A percentile compares a stretch with the other conserved stretches of the same genome.
phyloP scores from a whole-genome alignment of 2,113 vertebrate species.

The Acanthisitta chloris region DNA sequence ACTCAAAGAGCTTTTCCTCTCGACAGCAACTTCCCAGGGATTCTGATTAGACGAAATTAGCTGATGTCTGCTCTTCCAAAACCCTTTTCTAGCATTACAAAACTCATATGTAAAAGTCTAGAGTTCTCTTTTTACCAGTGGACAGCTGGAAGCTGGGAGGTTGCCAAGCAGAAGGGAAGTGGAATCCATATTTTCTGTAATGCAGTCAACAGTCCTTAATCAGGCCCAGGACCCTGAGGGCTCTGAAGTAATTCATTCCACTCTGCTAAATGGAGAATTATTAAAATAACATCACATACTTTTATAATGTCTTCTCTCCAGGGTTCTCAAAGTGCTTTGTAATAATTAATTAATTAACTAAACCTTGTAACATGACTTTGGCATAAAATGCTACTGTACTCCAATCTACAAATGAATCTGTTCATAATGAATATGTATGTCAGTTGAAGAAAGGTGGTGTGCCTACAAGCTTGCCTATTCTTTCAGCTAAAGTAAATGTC shows the following conservation, averaged over 20 bases:
- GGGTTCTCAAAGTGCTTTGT: constrained; percentile 46
- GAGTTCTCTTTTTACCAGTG: not conserved
- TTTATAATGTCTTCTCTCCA: constrained; percentile 15
- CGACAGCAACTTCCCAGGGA: not conserved
- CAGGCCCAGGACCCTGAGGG: not conserved
- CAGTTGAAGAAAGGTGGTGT: not conserved
- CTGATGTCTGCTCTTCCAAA: not conserved
- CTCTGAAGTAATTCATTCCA: constrained; percentile 2
- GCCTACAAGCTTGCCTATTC: not conserved
- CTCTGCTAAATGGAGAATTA: constrained; percentile 31
- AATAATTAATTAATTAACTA: constrained; percentile 57
- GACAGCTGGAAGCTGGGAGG: not conserved
- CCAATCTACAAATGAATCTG: not conserved
- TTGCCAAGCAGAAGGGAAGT: not conserved
- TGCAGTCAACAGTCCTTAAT: constrained; percentile 36
- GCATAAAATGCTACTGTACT: not conserved
- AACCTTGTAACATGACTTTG: constrained; percentile 1
- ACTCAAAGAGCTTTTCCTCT: not conserved
- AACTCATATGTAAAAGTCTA: not conserved
- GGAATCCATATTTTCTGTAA: not conserved
- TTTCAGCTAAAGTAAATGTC: not conserved
- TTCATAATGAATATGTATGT: not conserved
- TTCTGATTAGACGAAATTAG: not conserved
- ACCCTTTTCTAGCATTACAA: not conserved
- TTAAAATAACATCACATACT: constrained; percentile 37